Base-by-base conservation (phyloP, 2,797 vertebrate genomes). In the Hipposideros larvatus region DNA sequence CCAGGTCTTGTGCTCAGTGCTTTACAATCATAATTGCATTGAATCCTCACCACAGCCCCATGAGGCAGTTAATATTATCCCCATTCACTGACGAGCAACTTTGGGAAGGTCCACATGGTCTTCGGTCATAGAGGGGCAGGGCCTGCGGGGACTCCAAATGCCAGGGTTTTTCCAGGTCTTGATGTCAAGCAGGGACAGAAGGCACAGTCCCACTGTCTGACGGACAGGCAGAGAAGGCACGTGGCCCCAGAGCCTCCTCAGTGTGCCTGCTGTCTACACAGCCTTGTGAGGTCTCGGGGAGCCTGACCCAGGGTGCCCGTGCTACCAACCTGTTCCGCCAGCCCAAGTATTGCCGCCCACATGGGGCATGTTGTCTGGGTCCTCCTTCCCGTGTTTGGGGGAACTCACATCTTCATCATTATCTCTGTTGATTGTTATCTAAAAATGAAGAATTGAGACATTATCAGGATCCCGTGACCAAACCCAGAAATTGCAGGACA, bases 281-380 rank as follows among this genome's bases (percentile, higher is more conserved):
- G 75, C 28, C 10, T 31, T 7, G 51, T 1, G 28, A 59, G 8
- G 46, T 7, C 48, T 53, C 16, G 3, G 51, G 77, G 75, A 14
- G 18, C 61, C 28, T 0, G 0, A 3, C 21, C 18, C 15, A 46
- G 28, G 65, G 31, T 5, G 3, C 26, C 34, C 3, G 0, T 1
- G 61, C 63, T 61, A 92, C 98, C 85, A 66, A 99, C 99, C 99
- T 98, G 99, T 99, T 97, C 99, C 99, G 31, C 99, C 99, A 8
- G 99, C 99, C 99, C 99, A 99, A 31, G 98, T 99, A 97, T 99
- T 99, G 48, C 99, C 99, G 13, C 99, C 99, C 26, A 99, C 98
- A 0, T 99, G 99, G 0, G 99, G 99, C 78, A 91, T 98, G 59
- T 99, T 99, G 65, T 96, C 96, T 63, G 98, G 96, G 98, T 99